Percentiles rank a stretch among this genome's conserved stretches.
These are phyloP conservation scores for Ips typographus DNA, from an alignment of 1,140 invertebrate genomes.

Conservation along the genomic window DNA sequence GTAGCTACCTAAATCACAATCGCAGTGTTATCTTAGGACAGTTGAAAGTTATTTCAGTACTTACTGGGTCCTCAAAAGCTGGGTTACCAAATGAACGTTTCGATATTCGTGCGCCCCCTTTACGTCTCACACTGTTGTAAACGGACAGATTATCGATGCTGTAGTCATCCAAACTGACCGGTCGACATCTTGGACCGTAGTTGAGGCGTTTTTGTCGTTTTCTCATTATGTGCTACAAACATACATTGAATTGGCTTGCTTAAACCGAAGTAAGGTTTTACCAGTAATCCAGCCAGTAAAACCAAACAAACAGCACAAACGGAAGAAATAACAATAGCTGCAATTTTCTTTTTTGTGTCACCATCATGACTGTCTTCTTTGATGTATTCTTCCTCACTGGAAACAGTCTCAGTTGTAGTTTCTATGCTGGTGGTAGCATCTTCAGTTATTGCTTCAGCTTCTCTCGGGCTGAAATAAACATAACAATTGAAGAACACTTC, in stretches of 20 bases:
- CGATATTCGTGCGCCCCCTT: conserved; percentile 72
- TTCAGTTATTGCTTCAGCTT: background rate
- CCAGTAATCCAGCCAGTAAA: conserved; percentile 65
- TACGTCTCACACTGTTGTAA: conserved; percentile 72
- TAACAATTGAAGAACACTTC: background rate
- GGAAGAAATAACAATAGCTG: conserved; percentile 58
- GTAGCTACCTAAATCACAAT: conserved; percentile 17
- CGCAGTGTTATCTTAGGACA: background rate
- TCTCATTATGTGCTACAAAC: conserved; percentile 66
- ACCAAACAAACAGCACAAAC: conserved; percentile 60
- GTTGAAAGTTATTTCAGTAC: conserved; percentile 39
- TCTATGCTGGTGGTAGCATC: background rate
- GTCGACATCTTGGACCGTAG: conserved; percentile 83
- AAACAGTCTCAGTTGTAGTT: background rate
- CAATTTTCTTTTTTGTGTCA: conserved; percentile 53
- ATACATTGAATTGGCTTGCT: background rate
- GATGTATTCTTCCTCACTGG: background rate
- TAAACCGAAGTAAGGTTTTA: conserved; percentile 49
- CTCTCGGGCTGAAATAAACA: too few species aligned
- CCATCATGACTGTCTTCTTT: conserved; percentile 5
- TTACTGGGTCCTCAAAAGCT: conserved; percentile 87
- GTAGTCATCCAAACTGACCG: conserved; percentile 84
- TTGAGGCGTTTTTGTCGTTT: conserved; percentile 66
- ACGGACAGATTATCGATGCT: conserved; percentile 87
- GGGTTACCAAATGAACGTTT: conserved; percentile 88